Conservation (phyloP, 2,797 vertebrate genomes). For the Peromyscus aztecus region DNA sequence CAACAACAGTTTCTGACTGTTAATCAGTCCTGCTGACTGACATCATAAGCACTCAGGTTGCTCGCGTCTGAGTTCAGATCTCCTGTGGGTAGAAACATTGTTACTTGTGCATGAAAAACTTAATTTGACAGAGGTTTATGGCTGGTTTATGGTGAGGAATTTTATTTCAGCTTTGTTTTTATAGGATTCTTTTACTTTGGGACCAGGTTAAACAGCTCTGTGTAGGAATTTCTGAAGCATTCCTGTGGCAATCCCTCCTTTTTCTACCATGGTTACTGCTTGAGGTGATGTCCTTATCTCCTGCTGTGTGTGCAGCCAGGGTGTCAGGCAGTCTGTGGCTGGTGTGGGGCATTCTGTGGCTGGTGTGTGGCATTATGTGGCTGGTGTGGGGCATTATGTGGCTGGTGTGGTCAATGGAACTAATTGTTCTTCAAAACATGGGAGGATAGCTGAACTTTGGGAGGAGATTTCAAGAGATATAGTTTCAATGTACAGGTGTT, state of each 20-base stretch:
- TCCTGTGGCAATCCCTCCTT: background rate
- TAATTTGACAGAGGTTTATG: background rate
- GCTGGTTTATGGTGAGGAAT: background rate
- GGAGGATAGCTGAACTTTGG: background rate
- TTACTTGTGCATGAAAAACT: background rate
- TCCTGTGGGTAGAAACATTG: background rate
- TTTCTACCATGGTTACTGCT: background rate
- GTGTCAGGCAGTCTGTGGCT: background rate
- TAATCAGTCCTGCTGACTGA: background rate
- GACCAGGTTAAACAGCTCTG: background rate
- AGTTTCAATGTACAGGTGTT: background rate
- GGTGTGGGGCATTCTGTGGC: background rate
- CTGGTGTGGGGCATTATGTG: background rate
- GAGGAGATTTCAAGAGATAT: background rate
- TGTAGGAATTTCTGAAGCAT: background rate
- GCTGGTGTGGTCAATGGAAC: background rate
- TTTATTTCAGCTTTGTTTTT: constrained; percentile 2
- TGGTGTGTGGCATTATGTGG: background rate
- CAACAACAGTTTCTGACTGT: background rate
- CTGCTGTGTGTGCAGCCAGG: background rate
- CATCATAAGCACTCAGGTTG: background rate
- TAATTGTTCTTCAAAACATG: background rate
- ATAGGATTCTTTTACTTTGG: background rate
- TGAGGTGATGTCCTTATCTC: too few species aligned
- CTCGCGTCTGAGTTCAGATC: background rate